Percentiles rank a stretch among this genome's conserved stretches.
These are phyloP conservation scores for Cremastobaeus sp. DNA, from an alignment of 2,888 invertebrate species.

Conservation along the genomic window DNA sequence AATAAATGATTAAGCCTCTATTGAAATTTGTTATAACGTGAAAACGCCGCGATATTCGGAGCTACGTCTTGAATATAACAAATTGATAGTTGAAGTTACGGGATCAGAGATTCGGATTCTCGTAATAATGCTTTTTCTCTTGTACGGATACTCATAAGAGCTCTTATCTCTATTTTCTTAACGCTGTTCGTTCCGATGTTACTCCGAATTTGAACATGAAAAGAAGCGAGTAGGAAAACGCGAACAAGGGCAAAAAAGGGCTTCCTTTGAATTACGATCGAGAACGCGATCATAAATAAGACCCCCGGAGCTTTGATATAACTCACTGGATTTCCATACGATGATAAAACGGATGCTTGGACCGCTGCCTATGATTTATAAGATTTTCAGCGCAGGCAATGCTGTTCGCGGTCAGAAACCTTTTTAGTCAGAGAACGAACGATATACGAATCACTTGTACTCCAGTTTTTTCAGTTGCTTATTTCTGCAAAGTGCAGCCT, in stretches of 20 bases:
- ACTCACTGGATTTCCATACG: constrained; percentile 76
- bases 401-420: constrained; percentile 62
- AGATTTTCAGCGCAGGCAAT: constrained; percentile 66
- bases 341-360: constrained; percentile 74
- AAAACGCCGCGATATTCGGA: constrained; percentile 18
- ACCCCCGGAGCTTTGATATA: constrained; percentile 72
- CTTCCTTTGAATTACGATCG: constrained; percentile 68
- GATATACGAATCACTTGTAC: constrained; percentile 47
- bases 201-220: constrained; percentile 46
- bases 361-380: constrained; percentile 68
- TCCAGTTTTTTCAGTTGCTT: constrained; percentile 34
- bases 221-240: constrained; percentile 56
- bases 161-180: constrained; percentile 56
- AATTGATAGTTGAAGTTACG: constrained; percentile 41
- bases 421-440: constrained; percentile 58
- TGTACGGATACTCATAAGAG: constrained; percentile 41
- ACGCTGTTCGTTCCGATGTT: constrained; percentile 44
- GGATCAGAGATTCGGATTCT: constrained; percentile 35
- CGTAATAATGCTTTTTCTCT: constrained; percentile 41
- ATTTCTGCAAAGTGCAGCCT: too few species aligned
- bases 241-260: constrained; percentile 48
- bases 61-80: constrained; percentile 36
- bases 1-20: constrained; percentile 36
- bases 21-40: constrained; percentile 32
- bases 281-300: constrained; percentile 72